Conservation (phyloP, 2,797 vertebrate species). For the Oceanodroma leucorhoa region DNA sequence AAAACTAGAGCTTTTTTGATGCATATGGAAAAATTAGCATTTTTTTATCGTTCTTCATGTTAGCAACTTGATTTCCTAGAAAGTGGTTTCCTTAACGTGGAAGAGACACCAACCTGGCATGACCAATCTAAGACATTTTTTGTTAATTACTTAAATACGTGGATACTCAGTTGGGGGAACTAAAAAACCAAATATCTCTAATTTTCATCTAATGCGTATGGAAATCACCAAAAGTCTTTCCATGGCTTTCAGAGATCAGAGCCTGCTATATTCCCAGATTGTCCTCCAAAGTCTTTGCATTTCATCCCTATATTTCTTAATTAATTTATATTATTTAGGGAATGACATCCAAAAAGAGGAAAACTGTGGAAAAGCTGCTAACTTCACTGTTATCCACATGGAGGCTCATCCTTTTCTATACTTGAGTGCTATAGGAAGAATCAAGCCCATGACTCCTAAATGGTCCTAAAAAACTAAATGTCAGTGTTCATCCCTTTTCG, state of each 20-base stretch:
- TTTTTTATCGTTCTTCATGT: rapidly evolving
- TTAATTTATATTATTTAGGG: neutral
- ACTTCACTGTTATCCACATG: neutral
- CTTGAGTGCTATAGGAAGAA: neutral
- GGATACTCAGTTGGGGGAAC: neutral
- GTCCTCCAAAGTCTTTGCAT: neutral
- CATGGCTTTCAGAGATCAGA: neutral
- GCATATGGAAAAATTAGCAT: neutral
- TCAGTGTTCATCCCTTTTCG: neutral
- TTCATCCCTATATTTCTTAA: neutral
- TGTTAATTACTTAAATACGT: neutral
- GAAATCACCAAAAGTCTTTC: neutral
- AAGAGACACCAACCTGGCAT: neutral
- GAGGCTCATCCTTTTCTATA: neutral
- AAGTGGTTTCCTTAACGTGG: neutral
- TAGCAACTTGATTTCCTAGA: neutral
- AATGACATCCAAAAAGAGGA: neutral
- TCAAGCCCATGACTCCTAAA: neutral
- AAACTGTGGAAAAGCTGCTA: neutral
- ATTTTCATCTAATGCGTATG: neutral
- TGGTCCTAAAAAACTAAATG: neutral
- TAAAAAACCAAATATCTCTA: neutral
- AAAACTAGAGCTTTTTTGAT: neutral
- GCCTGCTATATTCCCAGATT: neutral
- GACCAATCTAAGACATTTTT: neutral